Evolutionary conservation across 2,797 vertebrate genomes (phyloP).

Genomic region (Gouania willdenowi): DNA sequence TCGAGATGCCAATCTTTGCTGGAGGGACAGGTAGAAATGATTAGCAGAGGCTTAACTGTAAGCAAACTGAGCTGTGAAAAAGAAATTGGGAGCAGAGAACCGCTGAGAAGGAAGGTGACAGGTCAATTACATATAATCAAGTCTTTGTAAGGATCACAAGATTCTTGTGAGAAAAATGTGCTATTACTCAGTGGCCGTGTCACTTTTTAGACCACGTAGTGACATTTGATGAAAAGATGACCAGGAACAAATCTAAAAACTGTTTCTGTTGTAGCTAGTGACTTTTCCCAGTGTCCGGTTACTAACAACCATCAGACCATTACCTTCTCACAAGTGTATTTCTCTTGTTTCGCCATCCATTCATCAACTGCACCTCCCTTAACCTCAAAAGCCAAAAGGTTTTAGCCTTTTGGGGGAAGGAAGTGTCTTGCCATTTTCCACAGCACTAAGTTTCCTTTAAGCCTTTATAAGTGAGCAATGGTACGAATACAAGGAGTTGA

Average conservation of each 20-base stretch:
- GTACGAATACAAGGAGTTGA: constrained; percentile 16
- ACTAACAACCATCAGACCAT: too few relatives aligned
- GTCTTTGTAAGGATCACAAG: constrained; percentile 4
- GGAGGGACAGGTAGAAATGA: constrained; percentile 50
- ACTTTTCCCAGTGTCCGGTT: too few relatives aligned
- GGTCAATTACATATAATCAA: too few relatives aligned
- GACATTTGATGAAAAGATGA: too few relatives aligned
- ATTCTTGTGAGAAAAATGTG: constrained; percentile 12
- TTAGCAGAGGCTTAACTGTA: constrained; percentile 13
- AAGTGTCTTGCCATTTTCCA: constrained; percentile 28
- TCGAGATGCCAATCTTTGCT: constrained; percentile 45
- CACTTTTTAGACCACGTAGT: too few relatives aligned
- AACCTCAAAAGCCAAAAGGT: too few relatives aligned
- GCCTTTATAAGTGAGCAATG: constrained; percentile 21
- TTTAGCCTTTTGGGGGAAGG: constrained; percentile 5
- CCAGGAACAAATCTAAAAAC: too few relatives aligned
- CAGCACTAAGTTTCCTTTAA: constrained; percentile 16
- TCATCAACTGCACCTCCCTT: too few relatives aligned
- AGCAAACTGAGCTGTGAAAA: constrained; percentile 47
- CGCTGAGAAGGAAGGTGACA: constrained; percentile 1
- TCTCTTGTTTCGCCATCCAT: too few relatives aligned
- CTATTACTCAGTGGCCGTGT: constrained; percentile 18
- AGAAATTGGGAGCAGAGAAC: constrained; percentile 15
- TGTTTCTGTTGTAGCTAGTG: too few relatives aligned
- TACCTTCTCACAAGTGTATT: too few relatives aligned